Evolutionary conservation across 92 coral and sea anemone genomes (phyloP).

Genomic region (Actinostola sp.): DNA sequence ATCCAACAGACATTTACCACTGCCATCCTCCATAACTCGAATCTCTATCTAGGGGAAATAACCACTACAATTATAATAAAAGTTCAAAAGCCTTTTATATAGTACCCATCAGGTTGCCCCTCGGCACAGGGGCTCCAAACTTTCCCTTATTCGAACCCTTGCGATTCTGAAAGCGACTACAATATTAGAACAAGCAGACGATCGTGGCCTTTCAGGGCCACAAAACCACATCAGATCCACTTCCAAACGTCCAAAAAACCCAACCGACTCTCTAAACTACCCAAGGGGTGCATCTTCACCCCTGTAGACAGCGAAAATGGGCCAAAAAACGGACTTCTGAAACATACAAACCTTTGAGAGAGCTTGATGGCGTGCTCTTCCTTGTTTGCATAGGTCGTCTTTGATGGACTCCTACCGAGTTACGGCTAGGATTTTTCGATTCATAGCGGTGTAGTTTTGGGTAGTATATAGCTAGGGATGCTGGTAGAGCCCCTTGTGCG

Average conservation of each 20-base stretch:
- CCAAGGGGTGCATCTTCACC: conserved; percentile 74
- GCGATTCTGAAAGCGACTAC: conserved; percentile 20
- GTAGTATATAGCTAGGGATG: conserved; percentile 72
- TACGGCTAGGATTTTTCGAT: conserved; percentile 58
- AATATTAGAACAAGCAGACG: neutral
- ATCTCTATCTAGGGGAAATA: conserved; percentile 2
- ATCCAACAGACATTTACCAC: conserved; percentile 86
- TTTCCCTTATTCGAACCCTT: conserved; percentile 11
- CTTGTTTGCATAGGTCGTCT: conserved; percentile 83
- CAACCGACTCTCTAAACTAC: neutral
- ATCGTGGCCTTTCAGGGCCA: neutral
- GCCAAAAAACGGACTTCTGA: conserved; percentile 52
- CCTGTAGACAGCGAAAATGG: conserved; percentile 63
- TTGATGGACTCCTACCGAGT: conserved; percentile 68
- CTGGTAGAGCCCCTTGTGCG: conserved; percentile 78
- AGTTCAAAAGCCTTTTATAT: too few species aligned
- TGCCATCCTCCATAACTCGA: conserved; percentile 89
- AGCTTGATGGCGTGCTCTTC: conserved; percentile 81
- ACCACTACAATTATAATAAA: neutral
- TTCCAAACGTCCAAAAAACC: neutral
- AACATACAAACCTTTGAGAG: conserved; percentile 64
- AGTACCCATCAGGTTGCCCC: neutral
- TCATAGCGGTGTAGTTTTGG: conserved; percentile 72
- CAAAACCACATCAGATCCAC: neutral
- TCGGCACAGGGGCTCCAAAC: neutral